A percentile compares a stretch with the other conserved stretches of the same genome.
Conservation (phyloP, 1,140 invertebrate genomes). For the Callitettix versicolor region DNA sequence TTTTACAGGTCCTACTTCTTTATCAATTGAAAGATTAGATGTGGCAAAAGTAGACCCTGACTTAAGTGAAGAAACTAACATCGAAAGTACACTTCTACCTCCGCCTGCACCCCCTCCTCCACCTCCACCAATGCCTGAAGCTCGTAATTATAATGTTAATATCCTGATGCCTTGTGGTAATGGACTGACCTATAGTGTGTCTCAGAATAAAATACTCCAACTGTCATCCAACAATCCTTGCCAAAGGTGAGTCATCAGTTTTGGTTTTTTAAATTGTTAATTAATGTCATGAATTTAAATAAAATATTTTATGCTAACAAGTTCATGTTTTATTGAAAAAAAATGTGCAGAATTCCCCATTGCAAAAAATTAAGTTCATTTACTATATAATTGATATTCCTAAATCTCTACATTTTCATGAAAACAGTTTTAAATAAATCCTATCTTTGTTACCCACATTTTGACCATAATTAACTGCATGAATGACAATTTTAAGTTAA, state of each 20-base stretch:
- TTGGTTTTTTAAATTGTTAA: no score
- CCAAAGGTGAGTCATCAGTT: neutral
- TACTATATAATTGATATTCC: no score
- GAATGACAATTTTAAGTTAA: no score
- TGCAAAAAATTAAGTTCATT: no score
- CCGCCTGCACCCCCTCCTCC: constrained; percentile 15
- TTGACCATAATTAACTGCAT: no score
- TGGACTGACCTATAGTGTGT: constrained; percentile 76
- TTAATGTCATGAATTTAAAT: no score
- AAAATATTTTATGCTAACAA: no score
- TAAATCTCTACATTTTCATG: no score
- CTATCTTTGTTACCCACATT: no score
- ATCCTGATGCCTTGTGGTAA: constrained; percentile 72
- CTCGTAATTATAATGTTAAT: constrained; percentile 43
- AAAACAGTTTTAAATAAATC: no score
- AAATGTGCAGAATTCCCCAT: no score
- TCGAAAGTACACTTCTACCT: neutral
- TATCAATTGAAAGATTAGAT: constrained; percentile 39
- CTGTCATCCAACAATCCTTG: constrained; percentile 34
- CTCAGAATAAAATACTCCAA: constrained; percentile 77
- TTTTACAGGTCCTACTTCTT: constrained; percentile 35
- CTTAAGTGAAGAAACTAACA: neutral
- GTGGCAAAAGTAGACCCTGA: constrained; percentile 19
- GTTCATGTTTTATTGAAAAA: no score
- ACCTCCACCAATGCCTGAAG: constrained; percentile 30